Base-by-base conservation (phyloP, 2,888 invertebrate species). In the Frankliniella fusca region DNA sequence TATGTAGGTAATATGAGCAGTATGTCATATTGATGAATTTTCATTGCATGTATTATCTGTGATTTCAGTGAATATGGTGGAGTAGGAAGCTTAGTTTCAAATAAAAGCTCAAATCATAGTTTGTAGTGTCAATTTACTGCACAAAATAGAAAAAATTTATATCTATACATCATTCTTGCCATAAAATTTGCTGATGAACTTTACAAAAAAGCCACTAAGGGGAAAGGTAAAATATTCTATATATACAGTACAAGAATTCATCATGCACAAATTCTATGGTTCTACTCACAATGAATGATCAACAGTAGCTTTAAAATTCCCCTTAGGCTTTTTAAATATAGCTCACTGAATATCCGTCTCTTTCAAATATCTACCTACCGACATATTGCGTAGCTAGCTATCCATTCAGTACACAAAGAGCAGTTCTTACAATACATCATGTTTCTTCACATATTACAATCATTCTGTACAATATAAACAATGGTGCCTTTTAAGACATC, bases 71-170 rank as follows among this genome's bases (percentile, higher is more conserved):
- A 7, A 54, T 54, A 9, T 54, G 54, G 18, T 54, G 12, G 54
- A 54, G 18, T 54, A 18, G 12, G 54, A 54, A 15, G 12, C 15
- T 15, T 54, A 5, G 70, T n/a, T n/a, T 11, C 8, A 83, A 82
- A 70, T 28, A 82, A 80, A 82, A 27, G 18, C 15, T 27, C 27
- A 11, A 49, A 15, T 50, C 70, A 54, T 83, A 82, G 80, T 83
- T 84, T 83, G 81, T 84, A 83, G 83, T 84, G 83, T 84, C 82
- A 82, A 82, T 84, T 84, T 84, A 84, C 84, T 84, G 84, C 84
- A 84, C 84, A 84, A 84, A 84, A 84, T 84, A 84, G 84, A 84
- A 84, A 84, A 84, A 82, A 80, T 82, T 82, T 82, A 76, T 50
- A 28, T 80, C 81, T 82, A 81, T 82, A 76, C 82, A 82, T 81